A percentile compares a stretch with the other conserved stretches of the same genome.
These are phyloP conservation scores for Sebastes glaucus DNA, from an alignment of 2,797 vertebrate species.

Conservation along the genomic window DNA sequence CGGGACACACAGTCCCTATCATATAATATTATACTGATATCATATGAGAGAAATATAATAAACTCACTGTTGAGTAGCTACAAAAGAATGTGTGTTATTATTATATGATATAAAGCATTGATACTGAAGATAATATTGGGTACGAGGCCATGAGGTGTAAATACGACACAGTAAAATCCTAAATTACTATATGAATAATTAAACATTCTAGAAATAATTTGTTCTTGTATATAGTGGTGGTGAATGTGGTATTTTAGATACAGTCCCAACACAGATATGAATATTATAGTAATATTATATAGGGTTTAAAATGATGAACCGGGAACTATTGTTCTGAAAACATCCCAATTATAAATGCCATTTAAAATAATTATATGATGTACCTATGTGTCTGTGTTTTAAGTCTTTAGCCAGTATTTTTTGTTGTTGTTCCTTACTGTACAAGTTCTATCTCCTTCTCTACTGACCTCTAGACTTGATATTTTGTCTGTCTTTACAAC, in stretches of 20 bases:
- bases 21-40: neutral
- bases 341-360: neutral
- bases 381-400: neutral
- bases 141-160: neutral
- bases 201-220: neutral
- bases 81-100: neutral
- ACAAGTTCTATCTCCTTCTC: neutral
- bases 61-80: neutral
- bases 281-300: neutral
- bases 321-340: neutral
- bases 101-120: neutral
- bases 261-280: neutral
- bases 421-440: neutral
- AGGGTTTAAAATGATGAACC: neutral
- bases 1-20: neutral
- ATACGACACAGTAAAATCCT: neutral
- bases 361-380: neutral
- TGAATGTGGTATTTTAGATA: neutral
- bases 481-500: slow-evolving; percentile 1
- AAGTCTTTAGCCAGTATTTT: neutral
- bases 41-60: neutral
- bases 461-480: neutral
- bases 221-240: neutral
- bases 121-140: neutral
- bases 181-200: neutral